Evolutionary conservation across 2,797 vertebrate genomes (phyloP).

Genomic region (Okamejei kenojei): DNA sequence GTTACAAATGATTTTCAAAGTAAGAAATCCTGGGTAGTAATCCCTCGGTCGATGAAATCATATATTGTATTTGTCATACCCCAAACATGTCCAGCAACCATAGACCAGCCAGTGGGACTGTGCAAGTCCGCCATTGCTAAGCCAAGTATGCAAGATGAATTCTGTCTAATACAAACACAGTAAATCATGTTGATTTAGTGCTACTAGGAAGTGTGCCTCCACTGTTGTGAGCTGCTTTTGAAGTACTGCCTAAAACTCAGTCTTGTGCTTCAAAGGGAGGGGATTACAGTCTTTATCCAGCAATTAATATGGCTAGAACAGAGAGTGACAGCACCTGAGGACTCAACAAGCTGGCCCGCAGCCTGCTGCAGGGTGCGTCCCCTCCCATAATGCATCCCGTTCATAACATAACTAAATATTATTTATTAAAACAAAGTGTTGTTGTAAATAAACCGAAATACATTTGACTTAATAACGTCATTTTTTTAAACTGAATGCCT

Average conservation of each 20-base stretch:
- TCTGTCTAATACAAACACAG: slow-evolving; percentile 57
- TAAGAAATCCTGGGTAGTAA: slow-evolving; percentile 52
- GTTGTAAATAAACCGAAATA: background rate
- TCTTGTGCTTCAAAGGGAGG: slow-evolving; percentile 81
- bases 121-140: slow-evolving; percentile 51
- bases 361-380: slow-evolving; percentile 71
- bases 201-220: slow-evolving; percentile 60
- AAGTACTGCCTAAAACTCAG: slow-evolving; percentile 82
- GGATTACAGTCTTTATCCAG: slow-evolving; percentile 92
- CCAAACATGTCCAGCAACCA: slow-evolving; percentile 50
- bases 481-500: background rate
- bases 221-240: slow-evolving; percentile 65
- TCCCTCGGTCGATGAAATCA: slow-evolving; percentile 53
- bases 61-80: slow-evolving; percentile 55
- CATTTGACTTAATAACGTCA: background rate
- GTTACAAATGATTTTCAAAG: slow-evolving; percentile 55
- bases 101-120: slow-evolving; percentile 51
- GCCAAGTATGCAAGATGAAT: slow-evolving; percentile 61
- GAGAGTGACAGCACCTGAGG: slow-evolving; percentile 79
- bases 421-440: background rate
- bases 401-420: background rate
- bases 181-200: slow-evolving; percentile 62
- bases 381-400: slow-evolving; percentile 64
- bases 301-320: slow-evolving; percentile 92
- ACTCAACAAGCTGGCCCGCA: slow-evolving; percentile 69